Evolutionary conservation across 2,797 vertebrate species (phyloP).

Genomic region (Peromyscus melanophrys): DNA sequence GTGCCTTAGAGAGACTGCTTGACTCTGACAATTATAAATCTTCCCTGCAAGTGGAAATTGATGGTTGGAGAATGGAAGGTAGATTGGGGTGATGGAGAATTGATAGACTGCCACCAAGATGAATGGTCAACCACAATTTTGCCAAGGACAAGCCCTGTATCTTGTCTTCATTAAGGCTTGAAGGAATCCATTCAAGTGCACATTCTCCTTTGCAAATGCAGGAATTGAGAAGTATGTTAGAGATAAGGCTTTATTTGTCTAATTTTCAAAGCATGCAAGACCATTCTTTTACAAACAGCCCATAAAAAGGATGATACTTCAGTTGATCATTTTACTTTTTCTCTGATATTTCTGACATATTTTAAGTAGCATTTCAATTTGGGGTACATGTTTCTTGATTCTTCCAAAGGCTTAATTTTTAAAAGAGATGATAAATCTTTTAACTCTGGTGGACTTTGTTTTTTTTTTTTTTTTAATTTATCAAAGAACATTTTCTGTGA

Average conservation of each 20-base stretch:
- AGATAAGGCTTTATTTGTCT: constrained; percentile 39
- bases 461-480: background rate
- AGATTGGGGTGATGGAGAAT: constrained; percentile 70
- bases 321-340: constrained; percentile 18
- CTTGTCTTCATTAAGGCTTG: constrained; percentile 77
- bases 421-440: background rate
- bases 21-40: constrained; percentile 73
- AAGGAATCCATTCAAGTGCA: constrained; percentile 68
- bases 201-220: background rate
- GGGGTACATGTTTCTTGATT: background rate
- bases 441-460: background rate
- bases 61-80: constrained; percentile 62
- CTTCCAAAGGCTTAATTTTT: constrained; percentile 45
- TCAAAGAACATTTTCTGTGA: constrained; percentile 17
- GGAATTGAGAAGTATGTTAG: background rate
- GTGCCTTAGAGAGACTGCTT: background rate
- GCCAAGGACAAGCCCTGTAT: constrained; percentile 71
- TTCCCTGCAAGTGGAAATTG: constrained; percentile 69
- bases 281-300: background rate
- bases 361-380: constrained; percentile 68
- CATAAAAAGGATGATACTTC: background rate
- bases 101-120: constrained; percentile 73
- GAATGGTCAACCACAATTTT: constrained; percentile 73
- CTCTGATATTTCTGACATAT: background rate
- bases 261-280: constrained; percentile 53